A percentile compares a stretch with the other conserved stretches of the same genome.
These are phyloP conservation scores for Thermophis baileyi DNA, from an alignment of 2,113 vertebrate species.

Conservation along the genomic window DNA sequence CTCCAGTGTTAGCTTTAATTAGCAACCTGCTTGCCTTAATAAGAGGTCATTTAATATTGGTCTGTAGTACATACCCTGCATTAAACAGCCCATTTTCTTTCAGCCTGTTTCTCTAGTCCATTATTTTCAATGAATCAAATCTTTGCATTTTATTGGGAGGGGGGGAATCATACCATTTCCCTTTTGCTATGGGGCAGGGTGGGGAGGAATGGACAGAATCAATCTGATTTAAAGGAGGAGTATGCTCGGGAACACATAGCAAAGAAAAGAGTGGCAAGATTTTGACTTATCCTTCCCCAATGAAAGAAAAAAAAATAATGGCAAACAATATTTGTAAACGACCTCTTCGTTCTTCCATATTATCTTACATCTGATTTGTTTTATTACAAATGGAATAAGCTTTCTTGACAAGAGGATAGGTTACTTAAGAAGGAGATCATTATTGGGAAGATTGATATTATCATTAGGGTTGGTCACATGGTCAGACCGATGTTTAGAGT, in stretches of 20 bases:
- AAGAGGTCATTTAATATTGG: slow-evolving; percentile 66
- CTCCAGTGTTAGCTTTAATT: slow-evolving; percentile 63
- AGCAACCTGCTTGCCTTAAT: slow-evolving; percentile 47
- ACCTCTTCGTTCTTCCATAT: slow-evolving; percentile 51
- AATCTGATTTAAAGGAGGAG: neutral
- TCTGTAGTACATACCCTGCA: slow-evolving; percentile 62
- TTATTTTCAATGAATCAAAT: slow-evolving; percentile 42
- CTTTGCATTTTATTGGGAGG: slow-evolving; percentile 10
- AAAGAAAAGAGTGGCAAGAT: slow-evolving; percentile 15
- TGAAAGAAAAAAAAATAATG: slow-evolving; percentile 25
- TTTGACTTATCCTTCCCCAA: slow-evolving; percentile 47
- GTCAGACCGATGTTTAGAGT: neutral
- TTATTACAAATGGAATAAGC: fast-evolving
- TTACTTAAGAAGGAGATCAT: neutral
- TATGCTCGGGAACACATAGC: neutral
- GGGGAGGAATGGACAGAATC: neutral
- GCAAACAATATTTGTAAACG: neutral
- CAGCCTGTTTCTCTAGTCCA: slow-evolving; percentile 58
- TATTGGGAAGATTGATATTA: neutral
- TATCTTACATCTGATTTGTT: slow-evolving; percentile 22
- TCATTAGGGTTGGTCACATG: neutral
- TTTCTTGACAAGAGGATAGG: fast-evolving
- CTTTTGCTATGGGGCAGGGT: neutral
- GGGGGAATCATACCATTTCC: neutral
- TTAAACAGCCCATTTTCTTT: slow-evolving; percentile 54